Evolutionary conservation across 2,797 vertebrate species (phyloP).

Genomic region (Mionectes olivaceus): DNA sequence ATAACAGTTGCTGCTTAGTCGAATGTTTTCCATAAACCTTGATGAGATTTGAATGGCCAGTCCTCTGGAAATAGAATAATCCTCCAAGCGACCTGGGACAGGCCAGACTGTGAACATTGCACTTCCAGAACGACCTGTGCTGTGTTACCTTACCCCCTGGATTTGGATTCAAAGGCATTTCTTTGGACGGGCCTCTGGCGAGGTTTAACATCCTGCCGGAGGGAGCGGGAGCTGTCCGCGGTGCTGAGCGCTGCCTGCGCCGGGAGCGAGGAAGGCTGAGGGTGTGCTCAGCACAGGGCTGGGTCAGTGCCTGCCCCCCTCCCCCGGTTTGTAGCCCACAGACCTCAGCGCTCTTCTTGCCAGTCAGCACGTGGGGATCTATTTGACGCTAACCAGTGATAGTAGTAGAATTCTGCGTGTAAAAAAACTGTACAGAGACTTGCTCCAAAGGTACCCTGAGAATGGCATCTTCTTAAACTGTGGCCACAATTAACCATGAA

Average conservation of each 20-base stretch:
- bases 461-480: not conserved
- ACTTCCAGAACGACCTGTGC: not conserved
- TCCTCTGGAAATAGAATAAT: not conserved
- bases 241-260: rapidly evolving
- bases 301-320: not conserved
- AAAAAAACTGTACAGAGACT: not conserved
- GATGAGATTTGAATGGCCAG: not conserved
- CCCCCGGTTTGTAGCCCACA: not conserved
- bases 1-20: not conserved
- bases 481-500: not conserved
- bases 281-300: rapidly evolving
- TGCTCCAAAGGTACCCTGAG: rapidly evolving
- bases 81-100: not conserved
- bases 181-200: not conserved
- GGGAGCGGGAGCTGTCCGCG: rapidly evolving
- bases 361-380: rapidly evolving
- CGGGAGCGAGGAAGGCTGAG: rapidly evolving
- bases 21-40: not conserved
- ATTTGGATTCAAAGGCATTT: not conserved
- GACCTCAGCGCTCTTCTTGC: not conserved
- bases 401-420: not conserved
- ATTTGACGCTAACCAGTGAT: not conserved
- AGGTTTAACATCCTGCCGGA: rapidly evolving
- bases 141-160: not conserved
- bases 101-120: not conserved